phyloP scores from a whole-genome alignment of 2,888 invertebrate species.

The Pollenia griseotomentosa region DNA sequence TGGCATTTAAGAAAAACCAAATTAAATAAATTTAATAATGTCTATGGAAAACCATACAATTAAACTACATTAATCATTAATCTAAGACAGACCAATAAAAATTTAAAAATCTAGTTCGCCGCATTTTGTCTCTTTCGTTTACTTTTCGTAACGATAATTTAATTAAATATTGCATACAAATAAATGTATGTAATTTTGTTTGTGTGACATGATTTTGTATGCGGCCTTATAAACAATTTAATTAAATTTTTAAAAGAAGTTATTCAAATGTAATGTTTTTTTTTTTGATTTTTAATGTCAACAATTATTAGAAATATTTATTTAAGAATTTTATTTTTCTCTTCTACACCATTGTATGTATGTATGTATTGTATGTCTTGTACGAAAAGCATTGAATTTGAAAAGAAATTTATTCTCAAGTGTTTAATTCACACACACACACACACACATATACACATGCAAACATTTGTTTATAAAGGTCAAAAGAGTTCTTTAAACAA shows the following conservation, averaged over 20 bases:
- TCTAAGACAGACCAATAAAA: constrained; percentile 52
- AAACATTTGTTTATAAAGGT: neutral
- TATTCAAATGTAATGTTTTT: constrained; percentile 5
- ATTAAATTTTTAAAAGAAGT: constrained; percentile 17
- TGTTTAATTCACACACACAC: neutral
- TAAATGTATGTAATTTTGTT: neutral
- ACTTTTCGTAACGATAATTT: neutral
- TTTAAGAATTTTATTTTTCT: neutral
- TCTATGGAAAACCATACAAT: constrained; percentile 65
- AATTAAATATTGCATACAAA: neutral
- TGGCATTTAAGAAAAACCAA: constrained; percentile 42
- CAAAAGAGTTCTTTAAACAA: neutral
- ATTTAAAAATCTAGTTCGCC: neutral
- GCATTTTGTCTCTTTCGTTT: neutral
- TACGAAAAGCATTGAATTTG: no score
- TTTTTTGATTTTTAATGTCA: neutral
- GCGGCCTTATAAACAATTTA: neutral
- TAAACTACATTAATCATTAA: constrained; percentile 65
- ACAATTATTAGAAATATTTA: constrained; percentile 10
- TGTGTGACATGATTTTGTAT: neutral
- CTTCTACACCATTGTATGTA: no score
- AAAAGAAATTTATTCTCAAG: no score
- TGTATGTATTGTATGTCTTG: no score
- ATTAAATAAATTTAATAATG: constrained; percentile 38
- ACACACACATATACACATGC: neutral